Conservation (phyloP, 2,888 invertebrate genomes). For the Zelleria hepariella region DNA sequence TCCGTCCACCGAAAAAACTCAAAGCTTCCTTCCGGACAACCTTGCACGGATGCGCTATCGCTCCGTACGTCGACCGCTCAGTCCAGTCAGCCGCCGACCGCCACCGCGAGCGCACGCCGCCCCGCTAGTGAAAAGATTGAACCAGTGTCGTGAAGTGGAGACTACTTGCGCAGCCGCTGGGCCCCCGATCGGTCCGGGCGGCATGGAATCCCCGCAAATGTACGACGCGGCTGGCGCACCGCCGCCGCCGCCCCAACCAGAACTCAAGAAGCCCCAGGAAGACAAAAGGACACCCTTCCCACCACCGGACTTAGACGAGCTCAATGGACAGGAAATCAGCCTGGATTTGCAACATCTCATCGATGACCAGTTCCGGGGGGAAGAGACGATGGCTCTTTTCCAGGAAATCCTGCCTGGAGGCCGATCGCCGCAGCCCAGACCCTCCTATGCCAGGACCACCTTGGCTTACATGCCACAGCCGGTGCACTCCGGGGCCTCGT, state of each 20-base stretch:
- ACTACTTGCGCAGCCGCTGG: slow-evolving; percentile 60
- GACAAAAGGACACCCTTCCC: slow-evolving; percentile 81
- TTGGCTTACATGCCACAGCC: slow-evolving; percentile 94
- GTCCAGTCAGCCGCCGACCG: slow-evolving; percentile 50
- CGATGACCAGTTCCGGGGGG: slow-evolving; percentile 92
- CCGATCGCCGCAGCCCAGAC: slow-evolving; percentile 55
- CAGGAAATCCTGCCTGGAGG: slow-evolving; percentile 81
- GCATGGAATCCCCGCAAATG: slow-evolving; percentile 90
- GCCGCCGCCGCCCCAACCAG: slow-evolving; percentile 75
- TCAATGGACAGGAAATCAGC: slow-evolving; percentile 93
- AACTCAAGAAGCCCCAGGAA: slow-evolving; percentile 71
- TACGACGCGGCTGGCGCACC: slow-evolving; percentile 80
- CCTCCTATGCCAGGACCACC: slow-evolving; percentile 76
- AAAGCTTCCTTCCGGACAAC: slow-evolving; percentile 63
- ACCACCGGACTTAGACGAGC: slow-evolving; percentile 87
- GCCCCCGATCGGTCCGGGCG: slow-evolving; percentile 59
- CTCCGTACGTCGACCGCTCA: slow-evolving; percentile 32
- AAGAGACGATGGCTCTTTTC: slow-evolving; percentile 81
- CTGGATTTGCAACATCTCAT: slow-evolving; percentile 93
- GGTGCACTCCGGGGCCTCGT: slow-evolving; percentile 84
- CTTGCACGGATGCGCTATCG: slow-evolving; percentile 26
- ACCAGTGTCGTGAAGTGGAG: slow-evolving; percentile 68
- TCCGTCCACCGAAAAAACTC: slow-evolving; percentile 16
- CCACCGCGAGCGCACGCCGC: slow-evolving; percentile 47
- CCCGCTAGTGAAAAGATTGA: slow-evolving; percentile 26